Evolutionary conservation across 2,113 vertebrate genomes (phyloP).

Genomic region (Heterotis niloticus): DNA sequence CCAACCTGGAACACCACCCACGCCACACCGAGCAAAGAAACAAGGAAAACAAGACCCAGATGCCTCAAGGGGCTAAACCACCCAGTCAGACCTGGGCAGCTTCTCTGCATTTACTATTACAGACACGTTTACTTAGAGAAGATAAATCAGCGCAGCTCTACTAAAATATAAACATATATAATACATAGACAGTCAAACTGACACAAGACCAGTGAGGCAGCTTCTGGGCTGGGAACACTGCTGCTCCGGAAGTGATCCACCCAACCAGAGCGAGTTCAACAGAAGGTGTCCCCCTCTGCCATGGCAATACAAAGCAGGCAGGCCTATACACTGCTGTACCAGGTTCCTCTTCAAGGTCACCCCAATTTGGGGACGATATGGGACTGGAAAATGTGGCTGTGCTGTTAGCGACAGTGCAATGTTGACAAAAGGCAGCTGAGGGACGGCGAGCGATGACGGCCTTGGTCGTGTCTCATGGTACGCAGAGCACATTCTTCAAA

Average conservation of each 20-base stretch:
- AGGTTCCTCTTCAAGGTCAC: background rate
- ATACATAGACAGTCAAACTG: background rate
- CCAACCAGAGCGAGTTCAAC: background rate
- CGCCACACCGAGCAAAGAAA: too few relatives aligned
- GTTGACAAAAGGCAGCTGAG: conserved; percentile 39
- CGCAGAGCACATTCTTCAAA: conserved; percentile 35
- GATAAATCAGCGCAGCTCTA: too few relatives aligned
- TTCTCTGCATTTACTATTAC: conserved; percentile 3
- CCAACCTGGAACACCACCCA: too few relatives aligned
- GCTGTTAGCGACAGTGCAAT: background rate
- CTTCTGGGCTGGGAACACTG: background rate
- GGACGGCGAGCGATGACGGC: conserved; percentile 33
- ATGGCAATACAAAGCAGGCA: background rate
- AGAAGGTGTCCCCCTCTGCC: background rate
- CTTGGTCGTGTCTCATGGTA: conserved; percentile 30
- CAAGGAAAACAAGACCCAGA: background rate
- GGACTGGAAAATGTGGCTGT: background rate
- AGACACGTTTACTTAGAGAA: too few relatives aligned
- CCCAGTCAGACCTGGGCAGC: conserved; percentile 2
- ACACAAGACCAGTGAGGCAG: background rate
- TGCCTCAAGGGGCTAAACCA: background rate
- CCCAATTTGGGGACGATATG: background rate
- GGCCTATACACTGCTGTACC: too few relatives aligned
- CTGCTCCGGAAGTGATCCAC: background rate
- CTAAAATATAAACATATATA: background rate